phyloP scores from a whole-genome alignment of 1,140 invertebrate species.

The Trichonephila clavata region DNA sequence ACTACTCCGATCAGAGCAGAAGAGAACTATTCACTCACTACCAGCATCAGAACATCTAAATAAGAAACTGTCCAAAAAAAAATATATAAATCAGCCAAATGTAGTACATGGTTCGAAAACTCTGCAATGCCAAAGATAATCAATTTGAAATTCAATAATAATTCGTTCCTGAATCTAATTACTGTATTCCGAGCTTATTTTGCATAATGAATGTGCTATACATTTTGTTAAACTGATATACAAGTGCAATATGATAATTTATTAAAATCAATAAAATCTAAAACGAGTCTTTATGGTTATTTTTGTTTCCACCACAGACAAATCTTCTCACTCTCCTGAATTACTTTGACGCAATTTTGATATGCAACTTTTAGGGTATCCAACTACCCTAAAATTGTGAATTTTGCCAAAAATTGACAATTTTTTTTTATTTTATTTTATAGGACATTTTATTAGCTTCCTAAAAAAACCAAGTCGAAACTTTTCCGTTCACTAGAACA shows the following conservation, averaged over 20 bases:
- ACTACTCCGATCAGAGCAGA: constrained; percentile 8
- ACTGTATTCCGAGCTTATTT: constrained; percentile 29
- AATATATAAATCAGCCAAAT: not conserved
- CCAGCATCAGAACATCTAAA: not conserved
- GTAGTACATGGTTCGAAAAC: not conserved
- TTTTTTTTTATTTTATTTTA: too few species aligned
- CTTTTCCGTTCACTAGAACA: too few species aligned
- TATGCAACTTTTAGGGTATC: too few species aligned
- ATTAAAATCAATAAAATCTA: not conserved
- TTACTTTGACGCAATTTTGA: too few species aligned
- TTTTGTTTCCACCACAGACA: too few species aligned
- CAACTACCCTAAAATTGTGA: too few species aligned
- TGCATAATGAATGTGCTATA: constrained; percentile 21
- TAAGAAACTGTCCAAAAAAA: not conserved
- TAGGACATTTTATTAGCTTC: too few species aligned
- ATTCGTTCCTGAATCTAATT: not conserved
- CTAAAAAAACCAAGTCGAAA: too few species aligned
- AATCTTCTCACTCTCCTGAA: too few species aligned
- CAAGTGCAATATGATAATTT: constrained; percentile 50
- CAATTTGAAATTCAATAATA: not conserved
- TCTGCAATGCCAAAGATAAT: not conserved
- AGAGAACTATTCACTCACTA: constrained; percentile 16
- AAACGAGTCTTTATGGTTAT: too few species aligned
- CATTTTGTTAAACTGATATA: not conserved
- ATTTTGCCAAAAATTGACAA: too few species aligned